Base-by-base conservation (phyloP, 1,140 invertebrate genomes). In the Arctopsyche grandis region DNA sequence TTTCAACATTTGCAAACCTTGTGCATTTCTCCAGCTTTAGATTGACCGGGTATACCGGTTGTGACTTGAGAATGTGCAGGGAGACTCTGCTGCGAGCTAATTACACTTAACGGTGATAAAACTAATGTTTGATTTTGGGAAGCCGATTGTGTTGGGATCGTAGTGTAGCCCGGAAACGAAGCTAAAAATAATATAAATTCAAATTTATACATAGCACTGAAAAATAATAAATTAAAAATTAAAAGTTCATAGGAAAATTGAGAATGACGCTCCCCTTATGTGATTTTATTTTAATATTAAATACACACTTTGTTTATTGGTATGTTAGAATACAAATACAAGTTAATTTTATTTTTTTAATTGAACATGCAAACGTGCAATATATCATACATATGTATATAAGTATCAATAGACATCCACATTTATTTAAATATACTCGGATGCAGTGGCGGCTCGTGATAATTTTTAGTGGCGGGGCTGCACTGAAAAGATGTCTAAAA, bases 101-200 rank as follows among this genome's bases (percentile, higher is more conserved):
- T 90, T 0, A 95, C 93, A 69, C 89, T 88, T 48, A 88, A 81
- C 0, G 94, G 94, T 63, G 93, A 93, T 83, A 96, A 94, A n/a
- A 96, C 93, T 81, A 95, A 88, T 7, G 94, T 95, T 82, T 92
- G 92, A 78, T 91, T 92, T 83, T 94, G 93, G 0, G 92, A 93
- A 38, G 93, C 95, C 43, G 93, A 92, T 74, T 92, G 94, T 4
- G 93, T 93, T 5, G 94, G 93, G 69, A 94, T 94, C 3, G 93
- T 93, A 81, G 92, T 87, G 85, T 94, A 90, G 60, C 92, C 88
- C 63, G 93, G 88, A 88, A 93, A 91, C 83, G 93, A 86, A 69
- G 88, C 90, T 90, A 56, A 48, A 70, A 77, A 26, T 9, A 29
- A 66, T 66, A 26, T 26, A 19, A 38, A 71, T 38, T 16, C 22